phyloP scores from a whole-genome alignment of 2,888 invertebrate genomes.

The Conchocele bisecta region DNA sequence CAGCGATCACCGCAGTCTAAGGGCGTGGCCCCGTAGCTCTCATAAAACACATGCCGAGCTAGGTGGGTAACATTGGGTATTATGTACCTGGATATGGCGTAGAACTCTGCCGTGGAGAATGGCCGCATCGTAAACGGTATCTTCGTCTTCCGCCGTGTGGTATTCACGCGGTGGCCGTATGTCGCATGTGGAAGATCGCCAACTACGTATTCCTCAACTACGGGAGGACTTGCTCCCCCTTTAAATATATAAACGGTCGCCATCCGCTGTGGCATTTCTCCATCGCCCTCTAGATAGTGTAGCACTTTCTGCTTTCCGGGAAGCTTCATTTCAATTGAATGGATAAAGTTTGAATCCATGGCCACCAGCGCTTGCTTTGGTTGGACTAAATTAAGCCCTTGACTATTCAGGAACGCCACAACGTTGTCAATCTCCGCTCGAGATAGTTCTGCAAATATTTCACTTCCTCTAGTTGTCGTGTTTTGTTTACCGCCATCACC shows the following conservation, averaged over 20 bases:
- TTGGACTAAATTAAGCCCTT: slow-evolving; percentile 57
- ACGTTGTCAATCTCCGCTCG: slow-evolving; percentile 64
- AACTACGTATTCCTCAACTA: slow-evolving; percentile 75
- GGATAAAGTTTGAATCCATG: slow-evolving; percentile 71
- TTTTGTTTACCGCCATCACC: not conserved
- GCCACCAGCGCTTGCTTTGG: slow-evolving; percentile 57
- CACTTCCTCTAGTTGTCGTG: slow-evolving; percentile 47
- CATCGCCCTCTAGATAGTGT: slow-evolving; percentile 59
- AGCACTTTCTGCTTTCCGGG: slow-evolving; percentile 68
- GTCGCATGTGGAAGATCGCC: slow-evolving; percentile 66
- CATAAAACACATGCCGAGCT: slow-evolving; percentile 63
- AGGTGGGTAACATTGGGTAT: slow-evolving; percentile 56
- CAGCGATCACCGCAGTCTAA: slow-evolving; percentile 67
- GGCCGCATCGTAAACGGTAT: slow-evolving; percentile 73
- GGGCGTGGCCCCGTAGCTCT: slow-evolving; percentile 72
- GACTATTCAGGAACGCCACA: slow-evolving; percentile 57
- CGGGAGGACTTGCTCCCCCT: slow-evolving; percentile 67
- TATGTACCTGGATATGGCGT: slow-evolving; percentile 63
- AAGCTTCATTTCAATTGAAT: slow-evolving; percentile 70
- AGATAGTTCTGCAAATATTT: slow-evolving; percentile 69
- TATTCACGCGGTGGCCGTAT: slow-evolving; percentile 57
- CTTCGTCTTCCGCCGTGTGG: slow-evolving; percentile 61
- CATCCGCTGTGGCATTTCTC: slow-evolving; percentile 61
- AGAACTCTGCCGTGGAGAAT: slow-evolving; percentile 73
- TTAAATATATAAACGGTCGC: slow-evolving; percentile 72